A percentile compares a stretch with the other conserved stretches of the same genome.
Conservation (phyloP, 2,888 invertebrate genomes). For the Podotricha telesiphe region DNA sequence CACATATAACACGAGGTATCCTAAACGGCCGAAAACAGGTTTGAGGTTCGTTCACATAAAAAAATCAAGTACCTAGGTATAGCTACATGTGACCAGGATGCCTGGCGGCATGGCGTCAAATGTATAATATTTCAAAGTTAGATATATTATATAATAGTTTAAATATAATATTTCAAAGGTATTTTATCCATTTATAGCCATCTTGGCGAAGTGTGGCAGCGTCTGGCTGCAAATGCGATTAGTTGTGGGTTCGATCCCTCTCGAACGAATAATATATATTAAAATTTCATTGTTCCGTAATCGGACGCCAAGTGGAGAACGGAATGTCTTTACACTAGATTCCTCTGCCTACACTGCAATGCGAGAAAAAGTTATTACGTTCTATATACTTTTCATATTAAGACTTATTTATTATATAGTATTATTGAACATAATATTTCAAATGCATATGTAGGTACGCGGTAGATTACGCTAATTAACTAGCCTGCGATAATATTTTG, state of each 20-base stretch:
- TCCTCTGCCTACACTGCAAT: too few relatives aligned
- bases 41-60: constrained; percentile 47
- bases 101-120: constrained; percentile 17
- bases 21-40: constrained; percentile 49
- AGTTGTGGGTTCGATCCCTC: too few relatives aligned
- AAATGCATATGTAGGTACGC: not conserved
- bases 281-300: too few relatives aligned
- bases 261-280: too few relatives aligned
- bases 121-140: not conserved
- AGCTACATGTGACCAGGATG: constrained; percentile 27
- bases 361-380: too few relatives aligned
- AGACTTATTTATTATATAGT: not conserved
- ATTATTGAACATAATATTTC: not conserved
- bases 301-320: too few relatives aligned
- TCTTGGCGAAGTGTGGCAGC: too few relatives aligned
- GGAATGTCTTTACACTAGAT: too few relatives aligned
- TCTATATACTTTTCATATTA: too few relatives aligned
- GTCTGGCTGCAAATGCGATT: too few relatives aligned
- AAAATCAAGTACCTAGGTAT: constrained; percentile 39
- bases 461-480: constrained; percentile 21
- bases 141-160: not conserved
- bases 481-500: constrained; percentile 8
- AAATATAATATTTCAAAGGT: not conserved
- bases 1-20: constrained; percentile 39
- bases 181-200: too few relatives aligned